Percentiles rank a stretch among this genome's conserved stretches.
Conservation (phyloP, 1,140 invertebrate genomes). For the Calosoma granatense region DNA sequence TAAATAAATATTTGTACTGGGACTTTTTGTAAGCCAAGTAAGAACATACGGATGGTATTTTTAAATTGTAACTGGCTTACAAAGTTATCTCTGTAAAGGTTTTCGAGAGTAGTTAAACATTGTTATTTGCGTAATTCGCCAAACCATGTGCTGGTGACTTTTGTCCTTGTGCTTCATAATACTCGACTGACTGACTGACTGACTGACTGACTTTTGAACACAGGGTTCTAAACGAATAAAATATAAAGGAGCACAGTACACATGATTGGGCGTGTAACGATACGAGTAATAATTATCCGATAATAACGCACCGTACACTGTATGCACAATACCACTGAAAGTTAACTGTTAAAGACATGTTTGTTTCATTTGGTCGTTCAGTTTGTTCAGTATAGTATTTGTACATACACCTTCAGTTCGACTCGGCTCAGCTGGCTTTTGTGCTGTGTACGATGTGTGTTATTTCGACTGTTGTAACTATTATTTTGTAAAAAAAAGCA, state of each 20-base stretch:
- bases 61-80: neutral
- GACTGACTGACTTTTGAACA: too few species aligned
- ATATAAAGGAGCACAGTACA: too few species aligned
- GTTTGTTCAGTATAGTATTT: neutral
- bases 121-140: neutral
- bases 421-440: neutral
- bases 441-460: neutral
- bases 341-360: too few species aligned
- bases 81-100: neutral
- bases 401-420: neutral
- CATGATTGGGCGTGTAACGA: neutral
- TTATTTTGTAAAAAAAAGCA: slow-evolving; percentile 9
- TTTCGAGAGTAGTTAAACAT: neutral
- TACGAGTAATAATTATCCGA: neutral
- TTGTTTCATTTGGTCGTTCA: too few species aligned
- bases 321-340: neutral
- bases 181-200: too few species aligned
- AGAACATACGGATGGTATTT: neutral
- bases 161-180: too few species aligned
- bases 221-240: too few species aligned
- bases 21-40: slow-evolving; percentile 4
- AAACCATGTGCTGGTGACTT: too few species aligned
- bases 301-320: neutral
- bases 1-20: slow-evolving; percentile 8
- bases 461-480: neutral